These are phyloP conservation scores for Microtus oregoni DNA, from an alignment of 2,113 vertebrate species.

Conservation along the genomic window DNA sequence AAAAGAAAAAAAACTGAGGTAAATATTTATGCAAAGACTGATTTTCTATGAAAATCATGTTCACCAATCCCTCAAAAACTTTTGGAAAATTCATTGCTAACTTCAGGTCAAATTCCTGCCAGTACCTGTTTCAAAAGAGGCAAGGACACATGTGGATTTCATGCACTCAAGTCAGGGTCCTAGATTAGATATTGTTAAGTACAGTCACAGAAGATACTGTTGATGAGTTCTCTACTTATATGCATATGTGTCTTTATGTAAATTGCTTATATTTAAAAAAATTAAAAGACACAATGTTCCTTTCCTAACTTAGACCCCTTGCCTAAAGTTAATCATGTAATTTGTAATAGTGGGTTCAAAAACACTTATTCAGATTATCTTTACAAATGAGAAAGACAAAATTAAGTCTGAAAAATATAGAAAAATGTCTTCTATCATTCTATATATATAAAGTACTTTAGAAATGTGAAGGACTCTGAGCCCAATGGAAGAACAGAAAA, in stretches of 20 bases:
- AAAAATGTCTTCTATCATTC: background rate
- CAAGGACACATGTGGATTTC: constrained; percentile 5
- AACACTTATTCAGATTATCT: background rate
- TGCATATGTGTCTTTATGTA: background rate
- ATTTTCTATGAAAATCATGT: constrained; percentile 3
- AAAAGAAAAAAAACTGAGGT: too few relatives aligned
- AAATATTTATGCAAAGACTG: background rate
- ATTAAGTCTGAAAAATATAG: too few relatives aligned
- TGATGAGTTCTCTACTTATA: background rate
- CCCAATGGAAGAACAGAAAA: constrained; percentile 2
- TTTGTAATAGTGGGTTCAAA: constrained; percentile 5
- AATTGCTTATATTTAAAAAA: constrained; percentile 47
- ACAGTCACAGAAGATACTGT: background rate
- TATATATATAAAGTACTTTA: background rate
- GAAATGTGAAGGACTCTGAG: constrained; percentile 17
- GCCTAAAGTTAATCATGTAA: background rate
- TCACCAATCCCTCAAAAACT: background rate
- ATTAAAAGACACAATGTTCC: constrained; percentile 25
- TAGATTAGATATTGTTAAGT: background rate
- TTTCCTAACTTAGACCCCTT: constrained; percentile 11
- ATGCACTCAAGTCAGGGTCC: background rate
- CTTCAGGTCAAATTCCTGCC: constrained; percentile 55
- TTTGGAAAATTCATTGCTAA: constrained; percentile 41
- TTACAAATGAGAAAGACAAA: background rate
- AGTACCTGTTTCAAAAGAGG: background rate